A percentile compares a stretch with the other conserved stretches of the same genome.
Evolutionary conservation across 2,888 invertebrate genomes (phyloP).

Genomic region (Dione vanillae): DNA sequence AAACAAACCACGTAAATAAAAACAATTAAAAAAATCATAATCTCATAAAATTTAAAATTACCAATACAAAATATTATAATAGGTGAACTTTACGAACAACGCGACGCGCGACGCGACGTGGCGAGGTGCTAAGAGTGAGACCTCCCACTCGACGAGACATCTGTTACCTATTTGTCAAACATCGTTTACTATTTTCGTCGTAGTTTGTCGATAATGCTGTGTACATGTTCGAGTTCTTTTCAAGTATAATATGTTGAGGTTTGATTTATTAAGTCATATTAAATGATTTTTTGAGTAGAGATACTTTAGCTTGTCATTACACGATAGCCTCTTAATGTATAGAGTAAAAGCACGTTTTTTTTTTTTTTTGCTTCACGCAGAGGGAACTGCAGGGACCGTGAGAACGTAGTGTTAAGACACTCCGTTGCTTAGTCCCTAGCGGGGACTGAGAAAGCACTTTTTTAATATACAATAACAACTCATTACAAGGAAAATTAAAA

Average conservation of each 20-base stretch:
- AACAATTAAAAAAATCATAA: not conserved
- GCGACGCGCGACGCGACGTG: not conserved
- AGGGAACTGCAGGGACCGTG: no score
- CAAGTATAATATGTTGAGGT: not conserved
- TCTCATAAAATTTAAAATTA: conserved; percentile 16
- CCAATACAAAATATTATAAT: conserved; percentile 19
- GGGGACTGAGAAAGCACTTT: no score
- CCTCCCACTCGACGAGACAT: conserved; percentile 61
- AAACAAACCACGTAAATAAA: not conserved
- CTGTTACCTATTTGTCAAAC: conserved; percentile 81
- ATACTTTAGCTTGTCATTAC: no score
- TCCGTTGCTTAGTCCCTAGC: no score
- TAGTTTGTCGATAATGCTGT: conserved; percentile 61
- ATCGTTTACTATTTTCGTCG: conserved; percentile 77
- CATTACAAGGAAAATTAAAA: no score
- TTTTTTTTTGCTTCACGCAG: no score
- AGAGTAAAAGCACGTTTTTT: no score
- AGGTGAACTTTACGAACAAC: conserved; percentile 21
- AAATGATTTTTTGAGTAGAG: no score
- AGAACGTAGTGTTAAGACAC: no score
- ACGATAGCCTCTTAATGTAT: no score
- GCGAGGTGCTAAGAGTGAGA: conserved; percentile 50
- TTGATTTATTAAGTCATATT: no score
- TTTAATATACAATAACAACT: no score
- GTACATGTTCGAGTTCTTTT: conserved; percentile 40